A percentile compares a stretch with the other conserved stretches of the same genome.
phyloP scores from a whole-genome alignment of 2,888 invertebrate genomes.

The Margaritifera margaritifera region DNA sequence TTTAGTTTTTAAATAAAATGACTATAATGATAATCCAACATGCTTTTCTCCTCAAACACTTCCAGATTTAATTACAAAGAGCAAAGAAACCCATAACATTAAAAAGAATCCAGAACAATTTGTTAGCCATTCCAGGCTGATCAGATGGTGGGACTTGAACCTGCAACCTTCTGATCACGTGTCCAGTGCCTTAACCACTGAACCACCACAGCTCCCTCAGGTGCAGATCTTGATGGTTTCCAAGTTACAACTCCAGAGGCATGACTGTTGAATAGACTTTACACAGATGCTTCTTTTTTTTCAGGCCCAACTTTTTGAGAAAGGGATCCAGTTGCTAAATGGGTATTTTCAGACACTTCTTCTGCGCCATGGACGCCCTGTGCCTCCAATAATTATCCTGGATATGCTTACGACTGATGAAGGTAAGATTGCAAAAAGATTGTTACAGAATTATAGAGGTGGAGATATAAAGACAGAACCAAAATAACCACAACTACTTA shows the following conservation, averaged over 20 bases:
- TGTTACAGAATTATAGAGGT: not conserved
- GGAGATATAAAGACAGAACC: not conserved
- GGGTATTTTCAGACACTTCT: slow-evolving; percentile 90
- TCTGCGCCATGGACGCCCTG: slow-evolving; percentile 87
- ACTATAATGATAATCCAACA: no score
- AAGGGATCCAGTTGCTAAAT: slow-evolving; percentile 88
- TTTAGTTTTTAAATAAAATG: no score
- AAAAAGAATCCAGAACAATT: no score
- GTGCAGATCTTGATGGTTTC: not conserved
- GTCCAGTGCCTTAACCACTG: no score
- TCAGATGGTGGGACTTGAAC: no score
- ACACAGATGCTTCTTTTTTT: slow-evolving; percentile 7
- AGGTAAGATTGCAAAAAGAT: slow-evolving; percentile 74
- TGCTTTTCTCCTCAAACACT: no score
- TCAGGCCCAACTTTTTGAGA: slow-evolving; percentile 74
- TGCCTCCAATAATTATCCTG: slow-evolving; percentile 89
- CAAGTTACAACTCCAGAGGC: no score
- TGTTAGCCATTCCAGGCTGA: no score
- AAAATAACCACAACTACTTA: not conserved
- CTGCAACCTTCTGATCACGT: no score
- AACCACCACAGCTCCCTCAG: no score
- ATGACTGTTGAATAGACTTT: not conserved
- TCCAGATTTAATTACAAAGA: no score
- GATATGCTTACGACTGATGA: slow-evolving; percentile 91
- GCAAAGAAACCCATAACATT: no score